phyloP scores from a whole-genome alignment of 2,113 vertebrate genomes.

The Indri indri region DNA sequence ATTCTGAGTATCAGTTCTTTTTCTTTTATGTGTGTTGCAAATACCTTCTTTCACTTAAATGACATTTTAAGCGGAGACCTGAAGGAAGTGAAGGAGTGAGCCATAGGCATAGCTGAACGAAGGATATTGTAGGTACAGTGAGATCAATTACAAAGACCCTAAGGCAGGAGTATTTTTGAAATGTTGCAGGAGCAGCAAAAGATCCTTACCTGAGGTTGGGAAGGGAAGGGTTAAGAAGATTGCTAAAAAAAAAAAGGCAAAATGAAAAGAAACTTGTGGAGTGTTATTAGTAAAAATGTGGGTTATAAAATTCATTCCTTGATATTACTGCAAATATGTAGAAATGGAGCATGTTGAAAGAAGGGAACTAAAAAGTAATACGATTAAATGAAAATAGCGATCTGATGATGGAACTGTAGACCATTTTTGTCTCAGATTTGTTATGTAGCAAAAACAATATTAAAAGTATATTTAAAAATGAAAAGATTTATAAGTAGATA shows the following conservation, averaged over 20 bases:
- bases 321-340: not conserved
- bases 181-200: not conserved
- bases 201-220: not conserved
- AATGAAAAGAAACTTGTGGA: not conserved
- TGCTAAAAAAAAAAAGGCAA: not conserved
- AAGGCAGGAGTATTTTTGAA: not conserved
- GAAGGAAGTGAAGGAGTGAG: not conserved
- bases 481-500: not conserved
- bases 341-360: not conserved
- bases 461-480: not conserved
- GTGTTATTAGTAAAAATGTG: not conserved
- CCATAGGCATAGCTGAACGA: not conserved
- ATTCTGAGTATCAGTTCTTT: not conserved
- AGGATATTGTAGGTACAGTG: not conserved
- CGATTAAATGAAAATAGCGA: not conserved
- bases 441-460: not conserved
- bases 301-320: not conserved
- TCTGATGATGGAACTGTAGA: not conserved
- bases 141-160: not conserved
- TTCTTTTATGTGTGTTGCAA: not conserved
- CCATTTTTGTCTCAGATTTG: constrained; percentile 11
- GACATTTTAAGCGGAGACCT: constrained; percentile 5
- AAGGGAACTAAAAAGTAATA: not conserved
- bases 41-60: constrained; percentile 2
- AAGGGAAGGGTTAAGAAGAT: not conserved